Evolutionary conservation across 1,140 invertebrate genomes (phyloP), one percentile per base, ranked within the genome.

Genomic region (Pseudachorutes palmiensis): DNA sequence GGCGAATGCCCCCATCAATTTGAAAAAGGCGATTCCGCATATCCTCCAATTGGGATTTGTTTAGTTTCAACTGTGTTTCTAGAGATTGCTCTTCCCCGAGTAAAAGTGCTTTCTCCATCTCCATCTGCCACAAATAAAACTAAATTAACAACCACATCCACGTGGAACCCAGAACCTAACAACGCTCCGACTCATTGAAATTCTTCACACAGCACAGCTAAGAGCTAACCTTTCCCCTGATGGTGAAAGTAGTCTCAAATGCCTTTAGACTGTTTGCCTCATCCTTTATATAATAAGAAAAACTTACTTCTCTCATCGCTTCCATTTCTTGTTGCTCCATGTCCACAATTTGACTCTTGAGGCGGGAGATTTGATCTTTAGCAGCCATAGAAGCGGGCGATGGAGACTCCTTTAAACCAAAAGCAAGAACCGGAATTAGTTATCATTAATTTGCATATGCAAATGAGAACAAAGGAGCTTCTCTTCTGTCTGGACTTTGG

Each of bases 301-400:
- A 31, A 30, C 68, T 67, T 79, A 91, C 90, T 83, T 90, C 89
- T 82, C 88, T 81, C 33, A 88, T 82, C 26, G 90, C 86, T 78
- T 93, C 90, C 76, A 90, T 88, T 75, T 91, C 88, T 75, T 91
- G 89, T 26, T 83, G 84, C 75, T 91, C 87, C 60, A 92, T 86
- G 74, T 91, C 89, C 1, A 84, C 81, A 68, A 92, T 87, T 76
- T 87, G 86, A 67, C 85, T 82, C 74, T 91, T 91, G 22, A 92
- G 79, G 36, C 80, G 78, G 33, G 85, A 81, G 45, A 88, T 82
- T 70, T 81, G 79, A 0, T 62, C 67, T 45, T 68, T 65, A 51
- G 51, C 24, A 12, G 9, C 19, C 9, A 9, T 45, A 9, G 36
- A 45, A 19, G 36, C 9, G 24, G 24, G 51, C 5, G 51, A 55